A percentile compares a stretch with the other conserved stretches of the same genome.
These are phyloP conservation scores for Varanus komodoensis DNA, from an alignment of 2,113 vertebrate species.

Conservation along the genomic window DNA sequence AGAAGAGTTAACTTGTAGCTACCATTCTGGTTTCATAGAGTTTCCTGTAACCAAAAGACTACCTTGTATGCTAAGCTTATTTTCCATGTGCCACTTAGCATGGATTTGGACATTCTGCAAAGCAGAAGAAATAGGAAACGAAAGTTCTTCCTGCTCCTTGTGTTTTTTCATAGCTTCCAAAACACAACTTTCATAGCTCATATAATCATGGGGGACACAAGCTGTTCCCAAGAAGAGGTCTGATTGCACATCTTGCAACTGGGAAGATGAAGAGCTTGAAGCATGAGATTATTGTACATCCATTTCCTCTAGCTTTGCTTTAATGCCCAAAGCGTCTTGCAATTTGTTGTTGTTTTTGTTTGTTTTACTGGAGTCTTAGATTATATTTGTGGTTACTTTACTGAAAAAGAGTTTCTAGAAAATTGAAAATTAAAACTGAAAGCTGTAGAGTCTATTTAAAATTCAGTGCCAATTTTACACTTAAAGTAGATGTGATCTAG, in stretches of 20 bases:
- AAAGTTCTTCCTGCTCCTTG: neutral
- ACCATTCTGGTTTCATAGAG: constrained; percentile 55
- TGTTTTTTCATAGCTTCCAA: constrained; percentile 36
- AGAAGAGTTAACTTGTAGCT: constrained; percentile 59
- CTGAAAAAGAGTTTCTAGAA: constrained; percentile 36
- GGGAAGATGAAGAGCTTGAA: neutral
- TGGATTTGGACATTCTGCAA: neutral
- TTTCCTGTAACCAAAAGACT: constrained; percentile 72
- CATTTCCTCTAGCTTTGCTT: neutral
- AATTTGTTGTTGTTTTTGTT: no score
- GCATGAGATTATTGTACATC: neutral
- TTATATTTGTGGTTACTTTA: constrained; percentile 42
- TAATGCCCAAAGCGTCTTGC: neutral
- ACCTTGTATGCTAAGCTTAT: constrained; percentile 32
- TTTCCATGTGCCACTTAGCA: neutral
- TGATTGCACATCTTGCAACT: neutral
- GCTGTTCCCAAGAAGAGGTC: neutral
- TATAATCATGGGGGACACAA: neutral
- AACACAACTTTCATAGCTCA: neutral
- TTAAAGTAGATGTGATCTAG: neutral
- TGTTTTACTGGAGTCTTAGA: constrained; percentile 29
- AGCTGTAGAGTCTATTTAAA: constrained; percentile 25
- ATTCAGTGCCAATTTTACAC: neutral
- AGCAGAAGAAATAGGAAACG: neutral
- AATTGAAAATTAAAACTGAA: constrained; percentile 22